These are phyloP conservation scores for Ceratina japonica DNA, from an alignment of 1,140 invertebrate genomes.

Conservation along the genomic window DNA sequence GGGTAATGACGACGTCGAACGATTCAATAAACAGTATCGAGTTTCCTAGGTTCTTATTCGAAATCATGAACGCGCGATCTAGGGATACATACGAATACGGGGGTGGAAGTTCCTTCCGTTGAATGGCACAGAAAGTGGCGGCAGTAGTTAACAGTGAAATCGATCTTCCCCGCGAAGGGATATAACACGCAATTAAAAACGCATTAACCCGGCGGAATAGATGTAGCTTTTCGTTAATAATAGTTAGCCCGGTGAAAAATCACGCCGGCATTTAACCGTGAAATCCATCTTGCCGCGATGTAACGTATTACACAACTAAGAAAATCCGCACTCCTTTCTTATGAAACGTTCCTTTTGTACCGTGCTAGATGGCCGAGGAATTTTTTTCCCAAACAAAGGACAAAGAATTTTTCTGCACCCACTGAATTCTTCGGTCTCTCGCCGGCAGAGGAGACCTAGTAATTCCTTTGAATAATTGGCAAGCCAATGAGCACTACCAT, in stretches of 20 bases:
- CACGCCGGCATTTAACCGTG: slow-evolving; percentile 10
- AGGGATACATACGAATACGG: neutral
- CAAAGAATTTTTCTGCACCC: neutral
- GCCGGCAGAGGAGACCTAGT: too few species aligned
- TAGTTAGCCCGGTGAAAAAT: slow-evolving; percentile 23
- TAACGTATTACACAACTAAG: slow-evolving; percentile 1
- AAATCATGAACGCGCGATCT: neutral
- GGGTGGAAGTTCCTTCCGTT: neutral
- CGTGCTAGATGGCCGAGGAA: neutral
- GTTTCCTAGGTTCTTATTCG: neutral
- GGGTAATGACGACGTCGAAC: too few species aligned
- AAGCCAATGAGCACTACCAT: too few species aligned
- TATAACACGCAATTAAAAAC: slow-evolving; percentile 42
- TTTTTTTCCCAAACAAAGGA: slow-evolving; percentile 11
- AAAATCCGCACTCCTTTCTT: neutral
- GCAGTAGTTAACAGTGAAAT: slow-evolving; percentile 18
- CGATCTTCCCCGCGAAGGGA: neutral
- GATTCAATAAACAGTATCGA: too few species aligned
- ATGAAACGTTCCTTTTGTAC: slow-evolving; percentile 4
- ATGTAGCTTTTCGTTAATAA: slow-evolving; percentile 32
- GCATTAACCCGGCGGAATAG: slow-evolving; percentile 22
- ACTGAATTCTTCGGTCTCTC: neutral
- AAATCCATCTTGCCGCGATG: slow-evolving; percentile 18
- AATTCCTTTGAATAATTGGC: neutral
- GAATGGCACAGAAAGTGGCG: neutral